Evolutionary conservation across 2,797 vertebrate species (phyloP), one percentile per base, ranked within the genome.

Genomic region (Furcifer pardalis): DNA sequence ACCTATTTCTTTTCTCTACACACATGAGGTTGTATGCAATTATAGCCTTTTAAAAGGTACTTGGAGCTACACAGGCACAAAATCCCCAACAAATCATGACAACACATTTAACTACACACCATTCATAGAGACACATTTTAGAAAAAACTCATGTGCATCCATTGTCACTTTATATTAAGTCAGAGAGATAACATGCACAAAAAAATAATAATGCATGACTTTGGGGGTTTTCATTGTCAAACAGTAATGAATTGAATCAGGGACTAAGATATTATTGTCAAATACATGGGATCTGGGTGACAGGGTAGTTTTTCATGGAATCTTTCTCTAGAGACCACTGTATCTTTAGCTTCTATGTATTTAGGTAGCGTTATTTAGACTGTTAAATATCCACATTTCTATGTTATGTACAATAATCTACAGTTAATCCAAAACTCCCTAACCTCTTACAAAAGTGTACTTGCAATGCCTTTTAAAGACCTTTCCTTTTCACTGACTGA

Each of bases 351-450:
- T 89, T 69, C 78, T 68, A 82, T 68, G 42, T 88, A 78, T 76
- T 81, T 81, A 77, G 32, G 42, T 65, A 83, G 13, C 23, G 82
- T 79, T 91, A 75, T 37, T 66, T 90, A 89, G 72, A 74, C 27
- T 44, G 63, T 82, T 49, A 72, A 35, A 78, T 85, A 42, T 71
- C 85, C 91, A 74, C 76, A 76, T 87, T 90, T 84, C 71, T 74
- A 25, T 81, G 72, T 91, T 94, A 93, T 92, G 15, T 95, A 93
- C 87, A 94, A 79, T 88, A 91, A 92, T 87, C 87, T 91, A 90
- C 87, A 94, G 82, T 88, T 93, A 93, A 76, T 91, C 91, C 79
- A 65, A 88, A 89, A 77, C 82, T 46, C 68, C 78, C 79, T 83
- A 84, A 69, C 69, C 17, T 77, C 79, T 86, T 88, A 60, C 84